Base-by-base conservation (phyloP, 2,888 invertebrate genomes). In the Eudasyphora cyanicolor region DNA sequence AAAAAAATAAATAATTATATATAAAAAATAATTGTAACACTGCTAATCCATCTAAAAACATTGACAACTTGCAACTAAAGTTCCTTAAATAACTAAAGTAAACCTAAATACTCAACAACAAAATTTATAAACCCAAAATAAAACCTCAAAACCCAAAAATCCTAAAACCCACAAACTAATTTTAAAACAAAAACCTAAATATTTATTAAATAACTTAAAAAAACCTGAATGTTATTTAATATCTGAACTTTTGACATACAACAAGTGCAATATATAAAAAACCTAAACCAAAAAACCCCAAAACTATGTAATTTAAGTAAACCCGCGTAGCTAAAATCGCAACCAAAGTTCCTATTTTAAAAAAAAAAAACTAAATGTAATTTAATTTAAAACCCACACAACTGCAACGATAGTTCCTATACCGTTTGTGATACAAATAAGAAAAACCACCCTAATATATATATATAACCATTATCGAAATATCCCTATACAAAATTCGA, bases 371-470 rank as follows among this genome's bases (percentile, higher is more conserved):
- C 32, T 62, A 32, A 19, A 64, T 35, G 64, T 64, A 64, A 64
- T n/a, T 32, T 19, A 62, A 45, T 45, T 45, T 45, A 60, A 27
- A 21, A 57, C 57, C 27, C 57, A 8, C 27, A 38, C 57, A 57
- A 60, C 64, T 57, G 64, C 64, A 64, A 64, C 64, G 35, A 64
- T 35, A 64, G 64, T 64, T 64, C 64, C 64, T 64, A 64, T 32
- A 35, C 38, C 19, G 17, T 12, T 70, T 70, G 70, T 70, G 51
- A 51, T 70, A 70, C 5, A 49, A 49, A 38, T 38, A 62, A n/a
- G 24, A 62, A 62, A 62, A n/a, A 17, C 57, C 57, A n/a, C 14
- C 6, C 45, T 67, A 21, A 67, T 35, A 19, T 35, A 45, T 38
- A 67, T n/a, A 67, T 19, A 38, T 0, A 67, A 67, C 17, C 21